Base-by-base conservation (phyloP, 2,888 invertebrate species). In the Idaea straminata region DNA sequence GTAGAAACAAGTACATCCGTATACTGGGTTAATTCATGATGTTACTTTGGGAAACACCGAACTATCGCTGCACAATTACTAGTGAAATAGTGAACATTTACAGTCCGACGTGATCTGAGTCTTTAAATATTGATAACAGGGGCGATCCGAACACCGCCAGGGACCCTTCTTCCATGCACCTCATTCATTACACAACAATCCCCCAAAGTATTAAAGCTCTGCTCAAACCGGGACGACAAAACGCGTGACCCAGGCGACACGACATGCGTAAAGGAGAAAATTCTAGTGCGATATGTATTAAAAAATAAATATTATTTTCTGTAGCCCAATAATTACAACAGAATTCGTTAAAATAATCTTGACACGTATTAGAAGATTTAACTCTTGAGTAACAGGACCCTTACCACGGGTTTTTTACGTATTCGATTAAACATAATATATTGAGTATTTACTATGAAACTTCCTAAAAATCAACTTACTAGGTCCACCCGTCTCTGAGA, bases 51-150 rank as follows among this genome's bases (percentile, higher is more conserved):
- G 47, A 47, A 47, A 47, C 10, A 47, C 47, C 47, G 47, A 47
- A 47, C 47, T 47, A 47, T 47, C 47, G 47, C 47, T 47, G 47
- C 47, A 47, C 47, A 47, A 47, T 47, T 47, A 47, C 47, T 47
- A 13, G 47, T 47, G 47, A 47, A 47, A 47, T 47, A 47, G 47
- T 47, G 47, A 47, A 47, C 47, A 13, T 47, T 47, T 47, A 47
- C 47, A 47, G 7, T 47, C 47, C 47, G 47, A 47, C 47, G 47
- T 47, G 47, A 47, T 5, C 47, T 5, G 47, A 47, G 47, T 47
- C 47, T 47, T 47, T 47, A 47, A 47, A 47, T 47, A 47, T 47
- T 47, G 47, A 47, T 47, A 47, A 47, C 47, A 10, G 47, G 47
- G 2, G 10, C 6, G 47, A 7, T 47, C 47, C 47, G 47, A 47